Base-by-base conservation (phyloP, 2,113 vertebrate species). In the Gambusia holbrooki region DNA sequence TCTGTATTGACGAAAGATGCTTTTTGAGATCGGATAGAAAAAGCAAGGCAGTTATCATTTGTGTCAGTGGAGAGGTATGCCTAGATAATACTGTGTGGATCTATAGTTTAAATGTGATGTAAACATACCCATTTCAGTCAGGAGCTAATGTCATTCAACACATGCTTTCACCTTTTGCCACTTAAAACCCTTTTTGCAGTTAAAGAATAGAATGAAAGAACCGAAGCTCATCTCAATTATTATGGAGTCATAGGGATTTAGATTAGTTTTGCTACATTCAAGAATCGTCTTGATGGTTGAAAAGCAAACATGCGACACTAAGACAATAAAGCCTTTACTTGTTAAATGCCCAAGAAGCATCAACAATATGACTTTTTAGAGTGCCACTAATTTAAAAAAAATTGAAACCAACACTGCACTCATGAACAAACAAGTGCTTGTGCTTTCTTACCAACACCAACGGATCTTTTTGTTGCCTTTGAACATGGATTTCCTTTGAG, bases 361-460 rank as follows among this genome's bases (percentile, higher is more conserved):
- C 40, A 66, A 11, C 29, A 54, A 62, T 33, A 4, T 28, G n/a
- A 67, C 35, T 67, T 67, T 67, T 67, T 69, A 25, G 66, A 70
- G 13, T 62, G 71, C 73, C 65, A 76, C 40, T 45, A 51, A 77
- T 65, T 48, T 58, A 80, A 8, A 48, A 63, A 71, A 27, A 79
- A 69, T 66, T 48, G 11, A 78, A 89, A 83, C 74, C 85, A 82
- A 77, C 87, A 88, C 78, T 73, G 84, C 89, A 93, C 83, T 88
- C 85, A 81, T 33, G 75, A 58, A 80, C 73, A 22, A 80, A 69
- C 79, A 87, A 83, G 45, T 81, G n/a, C 51, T 80, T 71, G 32
- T 45, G 75, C 78, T 79, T 70, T 87, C 92, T 93, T 93, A 93
- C 92, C 92, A 33, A 77, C 66, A 86, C 64, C 68, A 70, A 35